Percentiles rank a stretch among this genome's conserved stretches.
Evolutionary conservation across 2,113 vertebrate genomes (phyloP).

Genomic region (Sphaerodactylus townsendi): DNA sequence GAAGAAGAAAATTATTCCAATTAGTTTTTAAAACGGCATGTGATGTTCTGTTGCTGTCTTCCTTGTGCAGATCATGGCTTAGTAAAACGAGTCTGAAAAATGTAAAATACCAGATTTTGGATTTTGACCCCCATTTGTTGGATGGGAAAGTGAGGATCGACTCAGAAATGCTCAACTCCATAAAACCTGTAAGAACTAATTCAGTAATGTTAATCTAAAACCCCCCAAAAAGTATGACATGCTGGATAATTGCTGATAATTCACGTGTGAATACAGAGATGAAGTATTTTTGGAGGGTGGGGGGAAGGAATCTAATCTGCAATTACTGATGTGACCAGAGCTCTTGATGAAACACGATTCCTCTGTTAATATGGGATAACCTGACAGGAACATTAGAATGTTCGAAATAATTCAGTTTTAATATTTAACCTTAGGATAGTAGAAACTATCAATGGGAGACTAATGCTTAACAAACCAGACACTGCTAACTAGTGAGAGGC

Average conservation of each 20-base stretch:
- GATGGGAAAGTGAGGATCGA: constrained; percentile 85
- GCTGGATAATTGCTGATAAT: neutral
- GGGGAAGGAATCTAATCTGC: neutral
- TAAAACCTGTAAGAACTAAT: constrained; percentile 84
- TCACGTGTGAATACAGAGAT: neutral
- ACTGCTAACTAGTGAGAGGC: too few species aligned
- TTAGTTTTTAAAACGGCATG: neutral
- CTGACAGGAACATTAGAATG: neutral
- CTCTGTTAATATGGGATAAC: neutral
- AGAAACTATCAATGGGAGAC: neutral
- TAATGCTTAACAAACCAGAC: neutral
- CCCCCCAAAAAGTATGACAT: too few species aligned
- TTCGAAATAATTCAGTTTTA: neutral
- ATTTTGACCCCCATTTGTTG: constrained; percentile 85
- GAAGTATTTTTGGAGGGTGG: too few species aligned
- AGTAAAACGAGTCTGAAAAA: constrained; percentile 77
- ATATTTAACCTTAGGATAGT: neutral
- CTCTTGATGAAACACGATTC: neutral
- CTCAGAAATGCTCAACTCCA: constrained; percentile 71
- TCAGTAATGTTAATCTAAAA: too few species aligned
- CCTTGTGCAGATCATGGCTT: constrained; percentile 84
- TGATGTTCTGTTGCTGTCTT: constrained; percentile 9
- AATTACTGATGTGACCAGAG: neutral
- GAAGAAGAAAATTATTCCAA: neutral
- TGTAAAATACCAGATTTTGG: constrained; percentile 83